phyloP scores from a whole-genome alignment of 2,113 vertebrate species.

The Onychostoma macrolepis region DNA sequence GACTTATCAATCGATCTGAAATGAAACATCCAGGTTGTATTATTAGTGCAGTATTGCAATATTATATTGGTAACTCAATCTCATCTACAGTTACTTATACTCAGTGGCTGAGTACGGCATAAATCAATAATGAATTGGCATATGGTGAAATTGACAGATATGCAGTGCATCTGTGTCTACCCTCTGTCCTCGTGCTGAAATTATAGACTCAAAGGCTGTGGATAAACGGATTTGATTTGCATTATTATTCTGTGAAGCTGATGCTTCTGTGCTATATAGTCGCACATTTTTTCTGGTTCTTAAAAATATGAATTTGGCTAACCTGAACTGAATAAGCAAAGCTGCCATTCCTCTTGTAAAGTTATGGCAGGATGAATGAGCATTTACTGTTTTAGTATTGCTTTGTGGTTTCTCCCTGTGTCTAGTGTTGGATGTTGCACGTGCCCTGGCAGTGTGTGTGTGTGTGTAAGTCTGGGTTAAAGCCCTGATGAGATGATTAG shows the following conservation, averaged over 20 bases:
- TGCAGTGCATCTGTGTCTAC: neutral
- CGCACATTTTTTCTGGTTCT: no score
- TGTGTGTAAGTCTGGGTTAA: neutral
- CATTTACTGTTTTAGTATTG: neutral
- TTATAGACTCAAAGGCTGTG: neutral
- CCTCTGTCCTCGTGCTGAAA: neutral
- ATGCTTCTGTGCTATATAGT: neutral
- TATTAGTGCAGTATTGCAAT: neutral
- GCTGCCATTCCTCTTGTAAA: neutral
- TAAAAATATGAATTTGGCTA: neutral
- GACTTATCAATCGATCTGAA: no score
- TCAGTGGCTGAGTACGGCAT: neutral
- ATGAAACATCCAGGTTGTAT: no score
- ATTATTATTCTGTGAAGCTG: neutral
- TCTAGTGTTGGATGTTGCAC: neutral
- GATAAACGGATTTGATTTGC: neutral
- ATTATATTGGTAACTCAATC: neutral
- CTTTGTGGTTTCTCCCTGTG: neutral
- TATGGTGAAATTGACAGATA: neutral
- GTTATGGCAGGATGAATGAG: neutral
- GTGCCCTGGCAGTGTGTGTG: neutral
- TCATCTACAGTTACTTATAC: neutral
- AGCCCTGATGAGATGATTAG: conserved; percentile 17
- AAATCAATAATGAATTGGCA: neutral
- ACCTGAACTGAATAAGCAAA: neutral